Evolutionary conservation across 2,888 invertebrate species (phyloP), one percentile per base, ranked within the genome.

Genomic region (Idaea biselata): DNA sequence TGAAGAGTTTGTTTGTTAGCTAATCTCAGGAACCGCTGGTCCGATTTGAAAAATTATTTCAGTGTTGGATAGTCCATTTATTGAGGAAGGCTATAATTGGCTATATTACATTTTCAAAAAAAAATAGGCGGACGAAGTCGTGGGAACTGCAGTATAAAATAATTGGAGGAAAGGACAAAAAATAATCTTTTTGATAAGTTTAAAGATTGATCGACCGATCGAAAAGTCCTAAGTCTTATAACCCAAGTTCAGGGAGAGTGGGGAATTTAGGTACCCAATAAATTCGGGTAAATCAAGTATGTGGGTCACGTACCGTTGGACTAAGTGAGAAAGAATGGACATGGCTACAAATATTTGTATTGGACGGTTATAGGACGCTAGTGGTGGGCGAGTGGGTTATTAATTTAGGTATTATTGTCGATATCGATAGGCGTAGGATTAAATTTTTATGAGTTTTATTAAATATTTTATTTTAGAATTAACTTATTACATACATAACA

Each of bases 281-380:
- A 44, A 44, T 44, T 44, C 44, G 11, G 44, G 7, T 11, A 8
- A 44, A 44, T 44, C 1, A 11, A 2, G 44, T 44, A 44, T 44
- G 8, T 44, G 8, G 14, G 44, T 44, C 44, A 44, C 44, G 44
- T 44, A 44, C 11, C 44, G 44, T 44, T 44, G 44, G 44, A 44
- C 44, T 44, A 44, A 44, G 44, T 44, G 44, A 44, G 44, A 44
- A 44, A 44, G 44, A 44, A 44, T 44, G 44, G 44, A 44, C 44
- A 44, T 44, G 44, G 11, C 14, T 44, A 44, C 44, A 44, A 44
- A 44, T 44, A 44, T 44, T 44, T 44, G 44, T 44, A 44, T 44
- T 44, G 44, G 44, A 44, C 44, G 44, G 44, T 44, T 44, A 44
- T 14, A 44, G 44, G 44, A 14, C 11, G 44, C 44, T 44, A 44